Conservation (phyloP, 2,797 vertebrate species). For the Rhinoraja longicauda region DNA sequence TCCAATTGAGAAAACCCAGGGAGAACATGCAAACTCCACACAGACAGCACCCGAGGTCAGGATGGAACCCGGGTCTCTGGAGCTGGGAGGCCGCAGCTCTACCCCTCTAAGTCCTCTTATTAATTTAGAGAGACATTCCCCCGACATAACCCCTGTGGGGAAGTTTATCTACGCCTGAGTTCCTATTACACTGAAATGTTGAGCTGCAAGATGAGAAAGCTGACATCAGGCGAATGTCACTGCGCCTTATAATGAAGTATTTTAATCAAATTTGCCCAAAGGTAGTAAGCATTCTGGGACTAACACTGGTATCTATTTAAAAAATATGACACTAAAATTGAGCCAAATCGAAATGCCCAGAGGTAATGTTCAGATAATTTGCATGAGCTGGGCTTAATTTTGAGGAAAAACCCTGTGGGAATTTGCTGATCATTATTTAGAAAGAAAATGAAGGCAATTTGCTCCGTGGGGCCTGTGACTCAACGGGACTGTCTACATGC, state of each 20-base stretch:
- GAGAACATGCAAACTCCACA: too few species aligned
- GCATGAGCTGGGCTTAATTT: conserved; percentile 2
- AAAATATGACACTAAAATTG: background rate
- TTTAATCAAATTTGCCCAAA: background rate
- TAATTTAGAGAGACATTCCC: background rate
- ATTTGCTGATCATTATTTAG: background rate
- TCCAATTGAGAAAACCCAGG: too few species aligned
- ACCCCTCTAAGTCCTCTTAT: background rate
- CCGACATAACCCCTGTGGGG: background rate
- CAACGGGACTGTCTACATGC: background rate
- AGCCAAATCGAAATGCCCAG: background rate
- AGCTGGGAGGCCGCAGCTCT: too few species aligned
- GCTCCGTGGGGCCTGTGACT: background rate
- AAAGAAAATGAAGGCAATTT: background rate
- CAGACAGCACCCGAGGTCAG: too few species aligned
- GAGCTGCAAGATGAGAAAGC: background rate
- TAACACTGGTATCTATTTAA: background rate
- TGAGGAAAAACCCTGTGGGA: background rate
- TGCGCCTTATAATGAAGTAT: background rate
- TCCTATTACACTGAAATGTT: background rate
- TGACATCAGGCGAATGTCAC: background rate
- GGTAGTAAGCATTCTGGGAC: background rate
- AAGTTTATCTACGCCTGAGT: background rate
- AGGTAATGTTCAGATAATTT: background rate
- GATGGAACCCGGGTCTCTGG: too few species aligned